Conservation (phyloP, 2,888 invertebrate species). For the Ornithoptera alexandrae region DNA sequence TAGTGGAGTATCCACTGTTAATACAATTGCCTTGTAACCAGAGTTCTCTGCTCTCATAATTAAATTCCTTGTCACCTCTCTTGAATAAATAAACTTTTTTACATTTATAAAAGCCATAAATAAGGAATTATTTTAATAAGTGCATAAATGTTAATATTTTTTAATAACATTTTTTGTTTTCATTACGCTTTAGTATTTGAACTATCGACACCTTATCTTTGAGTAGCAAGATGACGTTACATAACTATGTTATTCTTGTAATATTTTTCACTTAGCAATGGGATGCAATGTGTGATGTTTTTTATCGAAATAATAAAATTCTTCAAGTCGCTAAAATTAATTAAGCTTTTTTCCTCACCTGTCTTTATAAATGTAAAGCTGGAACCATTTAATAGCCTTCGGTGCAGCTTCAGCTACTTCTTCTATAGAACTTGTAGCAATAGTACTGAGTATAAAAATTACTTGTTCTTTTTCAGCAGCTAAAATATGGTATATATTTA, state of each 20-base stretch:
- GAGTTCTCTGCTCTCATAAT: conserved; percentile 88
- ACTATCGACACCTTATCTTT: no score
- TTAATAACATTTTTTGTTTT: no score
- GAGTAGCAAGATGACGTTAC: no score
- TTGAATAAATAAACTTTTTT: conserved; percentile 43
- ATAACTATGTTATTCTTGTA: background rate
- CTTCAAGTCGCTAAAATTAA: background rate
- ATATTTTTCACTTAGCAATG: background rate
- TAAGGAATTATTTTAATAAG: no score
- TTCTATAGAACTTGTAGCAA: conserved; percentile 92
- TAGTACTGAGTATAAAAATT: conserved; percentile 90
- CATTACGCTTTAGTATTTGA: no score
- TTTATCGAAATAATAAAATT: background rate
- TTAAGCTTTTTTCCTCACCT: conserved; percentile 68
- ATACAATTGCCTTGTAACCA: conserved; percentile 91
- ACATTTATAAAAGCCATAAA: no score
- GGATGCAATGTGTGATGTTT: background rate
- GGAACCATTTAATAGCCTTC: conserved; percentile 90
- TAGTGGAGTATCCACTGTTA: conserved; percentile 93
- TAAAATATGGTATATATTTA: conserved; percentile 44
- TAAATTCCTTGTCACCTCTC: conserved; percentile 84
- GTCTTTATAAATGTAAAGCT: conserved; percentile 93
- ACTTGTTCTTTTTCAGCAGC: conserved; percentile 89
- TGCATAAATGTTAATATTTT: no score
- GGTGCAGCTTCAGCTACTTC: conserved; percentile 90